These are phyloP conservation scores for Fistularia tabacaria DNA, from an alignment of 2,797 vertebrate species.

Conservation along the genomic window DNA sequence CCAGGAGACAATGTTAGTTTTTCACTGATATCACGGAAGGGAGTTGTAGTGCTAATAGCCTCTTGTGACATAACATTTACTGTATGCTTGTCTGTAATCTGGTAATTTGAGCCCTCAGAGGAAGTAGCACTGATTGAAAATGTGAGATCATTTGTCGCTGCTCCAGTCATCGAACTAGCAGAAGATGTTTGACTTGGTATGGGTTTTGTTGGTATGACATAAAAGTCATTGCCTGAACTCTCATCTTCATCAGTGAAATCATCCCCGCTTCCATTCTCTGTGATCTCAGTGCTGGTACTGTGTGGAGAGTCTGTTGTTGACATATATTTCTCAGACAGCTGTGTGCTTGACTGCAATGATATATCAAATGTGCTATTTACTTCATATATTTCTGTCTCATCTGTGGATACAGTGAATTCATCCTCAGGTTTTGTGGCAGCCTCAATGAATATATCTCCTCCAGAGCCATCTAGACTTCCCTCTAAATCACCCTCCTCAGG, in stretches of 20 bases:
- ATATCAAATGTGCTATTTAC: constrained; percentile 20
- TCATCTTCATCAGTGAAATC: constrained; percentile 39
- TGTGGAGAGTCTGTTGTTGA: constrained; percentile 36
- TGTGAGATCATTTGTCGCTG: constrained; percentile 8
- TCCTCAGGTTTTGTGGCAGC: constrained; percentile 30
- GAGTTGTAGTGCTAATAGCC: neutral
- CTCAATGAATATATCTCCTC: constrained; percentile 21
- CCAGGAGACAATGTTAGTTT: constrained; percentile 11
- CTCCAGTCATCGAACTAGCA: constrained; percentile 14
- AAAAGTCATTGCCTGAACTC: constrained; percentile 16
- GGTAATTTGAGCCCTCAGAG: constrained; percentile 16
- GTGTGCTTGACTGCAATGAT: constrained; percentile 11
- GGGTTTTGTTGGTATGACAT: constrained; percentile 12
- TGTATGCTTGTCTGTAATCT: constrained; percentile 6
- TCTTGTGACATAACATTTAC: constrained; percentile 4
- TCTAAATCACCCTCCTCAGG: constrained; percentile 43
- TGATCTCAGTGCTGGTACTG: constrained; percentile 14
- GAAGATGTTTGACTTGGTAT: constrained; percentile 24
- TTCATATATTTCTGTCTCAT: constrained; percentile 63
- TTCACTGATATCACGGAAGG: constrained; percentile 26
- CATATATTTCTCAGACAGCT: constrained; percentile 8
- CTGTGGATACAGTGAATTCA: constrained; percentile 48
- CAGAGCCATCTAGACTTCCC: constrained; percentile 52
- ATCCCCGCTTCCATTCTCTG: constrained; percentile 54
- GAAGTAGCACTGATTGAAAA: constrained; percentile 9